A percentile compares a stretch with the other conserved stretches of the same genome.
Conservation (phyloP, 2,113 vertebrate genomes). For the Mesitornis unicolor region DNA sequence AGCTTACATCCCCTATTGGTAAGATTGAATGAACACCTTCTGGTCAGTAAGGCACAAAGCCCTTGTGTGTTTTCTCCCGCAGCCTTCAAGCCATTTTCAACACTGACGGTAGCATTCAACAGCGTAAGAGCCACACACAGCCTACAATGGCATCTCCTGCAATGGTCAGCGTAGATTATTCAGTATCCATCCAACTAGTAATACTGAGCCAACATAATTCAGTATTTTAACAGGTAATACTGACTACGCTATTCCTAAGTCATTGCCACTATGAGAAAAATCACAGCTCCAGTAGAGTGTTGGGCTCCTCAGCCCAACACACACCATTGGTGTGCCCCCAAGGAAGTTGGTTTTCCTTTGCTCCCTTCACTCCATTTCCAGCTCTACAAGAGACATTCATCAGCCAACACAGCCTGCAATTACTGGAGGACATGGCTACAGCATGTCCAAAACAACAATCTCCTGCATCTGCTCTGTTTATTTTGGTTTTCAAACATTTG, state of each 20-base stretch:
- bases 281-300: background rate
- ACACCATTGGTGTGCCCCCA: fast-evolving
- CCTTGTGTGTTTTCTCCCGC: background rate
- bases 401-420: background rate
- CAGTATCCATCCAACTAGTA: background rate
- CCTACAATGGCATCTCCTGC: background rate
- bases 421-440: background rate
- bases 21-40: background rate
- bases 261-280: background rate
- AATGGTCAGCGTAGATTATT: background rate
- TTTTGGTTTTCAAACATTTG: background rate
- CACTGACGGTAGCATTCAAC: background rate
- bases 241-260: background rate
- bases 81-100: background rate
- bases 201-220: background rate
- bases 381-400: background rate
- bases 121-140: background rate
- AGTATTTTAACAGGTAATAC: background rate
- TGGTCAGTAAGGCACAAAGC: background rate
- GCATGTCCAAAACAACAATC: background rate
- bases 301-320: background rate
- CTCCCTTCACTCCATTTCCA: background rate
- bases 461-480: background rate
- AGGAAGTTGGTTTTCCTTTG: fast-evolving
- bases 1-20: background rate